Evolutionary conservation across 2,888 invertebrate species (phyloP).

Genomic region (Parnassius mnemosyne): DNA sequence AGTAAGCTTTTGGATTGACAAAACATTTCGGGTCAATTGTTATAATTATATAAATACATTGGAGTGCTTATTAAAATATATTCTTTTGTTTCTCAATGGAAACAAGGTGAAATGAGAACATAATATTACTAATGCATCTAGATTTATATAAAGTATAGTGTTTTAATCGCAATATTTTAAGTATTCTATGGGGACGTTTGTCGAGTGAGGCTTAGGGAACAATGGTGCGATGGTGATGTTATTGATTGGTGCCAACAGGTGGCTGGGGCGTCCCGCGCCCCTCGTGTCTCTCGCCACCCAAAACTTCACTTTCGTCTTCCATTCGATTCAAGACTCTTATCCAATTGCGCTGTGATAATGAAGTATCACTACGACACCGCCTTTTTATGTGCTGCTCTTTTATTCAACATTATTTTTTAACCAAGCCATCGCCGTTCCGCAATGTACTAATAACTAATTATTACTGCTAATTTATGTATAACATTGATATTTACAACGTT

Average conservation of each 20-base stretch:
- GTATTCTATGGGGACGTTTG: conserved; percentile 41
- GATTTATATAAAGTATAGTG: too few relatives aligned
- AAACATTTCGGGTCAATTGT: too few relatives aligned
- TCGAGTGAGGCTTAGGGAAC: conserved; percentile 43
- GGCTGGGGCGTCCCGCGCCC: conserved; percentile 65
- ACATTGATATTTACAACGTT: too few relatives aligned
- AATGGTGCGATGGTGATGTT: conserved; percentile 68
- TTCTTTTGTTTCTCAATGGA: too few relatives aligned
- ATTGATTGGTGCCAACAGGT: conserved; percentile 77
- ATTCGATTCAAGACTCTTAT: conserved; percentile 37
- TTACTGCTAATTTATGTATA: too few relatives aligned
- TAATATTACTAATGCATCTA: too few relatives aligned
- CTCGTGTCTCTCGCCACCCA: conserved; percentile 43
- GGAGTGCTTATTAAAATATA: too few relatives aligned
- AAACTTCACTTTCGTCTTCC: conserved; percentile 60
- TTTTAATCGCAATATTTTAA: too few relatives aligned
- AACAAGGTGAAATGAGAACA: too few relatives aligned
- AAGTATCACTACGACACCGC: conserved; percentile 8
- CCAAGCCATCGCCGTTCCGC: not conserved
- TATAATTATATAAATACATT: too few relatives aligned
- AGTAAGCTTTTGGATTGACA: too few relatives aligned
- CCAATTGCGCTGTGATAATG: conserved; percentile 33
- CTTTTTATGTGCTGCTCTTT: conserved; percentile 10
- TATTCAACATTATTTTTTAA: conserved; percentile 3
- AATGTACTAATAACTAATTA: too few relatives aligned